Base-by-base conservation (phyloP, 2,113 vertebrate species). In the Podarcis muralis region DNA sequence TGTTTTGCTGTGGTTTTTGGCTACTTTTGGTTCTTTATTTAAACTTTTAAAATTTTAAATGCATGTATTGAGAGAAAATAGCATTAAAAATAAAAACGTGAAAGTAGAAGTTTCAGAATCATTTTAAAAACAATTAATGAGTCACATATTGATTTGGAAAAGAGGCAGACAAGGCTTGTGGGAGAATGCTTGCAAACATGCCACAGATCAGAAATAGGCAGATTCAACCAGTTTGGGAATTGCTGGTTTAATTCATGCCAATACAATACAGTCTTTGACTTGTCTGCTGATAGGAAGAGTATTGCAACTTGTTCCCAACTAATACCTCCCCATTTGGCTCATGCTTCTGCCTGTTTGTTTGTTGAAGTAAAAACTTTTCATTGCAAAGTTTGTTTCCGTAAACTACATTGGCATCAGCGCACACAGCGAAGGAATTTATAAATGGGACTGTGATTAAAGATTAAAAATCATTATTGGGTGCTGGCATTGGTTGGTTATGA, bases 401-500 rank as follows among this genome's bases (percentile, higher is more conserved):
- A 86, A 77, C 87, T 90, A 83, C 72, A 6, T 40, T 93, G 83
- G 91, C 84, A 92, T 93, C 92, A 93, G 90, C 76, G 68, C 79
- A 92, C 74, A 93, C 69, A 88, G 91, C 40, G 91, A 95, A 89
- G 84, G 43, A 59, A 85, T 88, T 84, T 83, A 76, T 92, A 94
- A 94, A 93, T 92, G 66, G 27, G 85, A 87, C 35, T 88, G 78
- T 74, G 90, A 90, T 83, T 91, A 91, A 88, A 79, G 94, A 95
- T 90, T 91, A 8, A 91, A 5, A 2, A 16, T 84, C 90, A 91
- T 71, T 88, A 84, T 0, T 12, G 89, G 91, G 90, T 65, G 83
- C 62, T 91, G 71, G 85, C 68, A 76, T 43, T 69, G 81, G 83
- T 91, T 96, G 95, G 95, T 93, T 94, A 94, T 57, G 86, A 83